Conservation (phyloP, 92 coral and sea anemone species). For the Blastomussa wellsi region DNA sequence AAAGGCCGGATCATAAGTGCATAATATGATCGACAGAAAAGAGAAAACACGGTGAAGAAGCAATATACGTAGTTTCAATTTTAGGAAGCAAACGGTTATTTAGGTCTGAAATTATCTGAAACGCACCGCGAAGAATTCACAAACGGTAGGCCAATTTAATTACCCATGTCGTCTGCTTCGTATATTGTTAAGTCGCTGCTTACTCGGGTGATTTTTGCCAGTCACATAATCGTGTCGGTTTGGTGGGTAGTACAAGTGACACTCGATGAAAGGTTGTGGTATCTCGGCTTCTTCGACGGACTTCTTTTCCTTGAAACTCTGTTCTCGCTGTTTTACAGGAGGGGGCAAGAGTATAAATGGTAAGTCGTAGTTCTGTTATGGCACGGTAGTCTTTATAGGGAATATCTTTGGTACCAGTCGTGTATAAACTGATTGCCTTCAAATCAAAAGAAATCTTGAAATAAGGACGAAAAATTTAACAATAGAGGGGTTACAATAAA, state of each 20-base stretch:
- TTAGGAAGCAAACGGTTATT: neutral
- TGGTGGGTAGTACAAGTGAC: conserved; percentile 83
- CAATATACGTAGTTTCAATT: neutral
- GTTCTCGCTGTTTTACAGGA: conserved; percentile 67
- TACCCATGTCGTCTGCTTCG: conserved; percentile 63
- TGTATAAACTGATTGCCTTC: too few relatives aligned
- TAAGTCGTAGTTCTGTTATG: conserved; percentile 21
- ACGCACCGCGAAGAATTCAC: neutral
- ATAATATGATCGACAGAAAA: neutral
- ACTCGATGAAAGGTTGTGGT: conserved; percentile 60
- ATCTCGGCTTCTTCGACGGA: conserved; percentile 73
- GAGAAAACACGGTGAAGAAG: conserved; percentile 1
- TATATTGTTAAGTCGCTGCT: conserved; percentile 79
- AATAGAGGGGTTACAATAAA: too few relatives aligned
- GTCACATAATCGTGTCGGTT: conserved; percentile 83
- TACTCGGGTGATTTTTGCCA: conserved; percentile 76
- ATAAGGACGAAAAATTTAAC: too few relatives aligned
- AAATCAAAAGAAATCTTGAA: too few relatives aligned
- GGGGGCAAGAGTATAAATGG: conserved; percentile 94
- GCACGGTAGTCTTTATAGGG: neutral
- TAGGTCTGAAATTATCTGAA: neutral
- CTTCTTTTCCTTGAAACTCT: conserved; percentile 74
- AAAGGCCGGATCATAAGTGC: neutral
- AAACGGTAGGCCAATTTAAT: neutral
- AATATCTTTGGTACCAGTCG: too few relatives aligned